Conservation (phyloP, 2,113 vertebrate species). For the Kobus ellipsiprymnus region DNA sequence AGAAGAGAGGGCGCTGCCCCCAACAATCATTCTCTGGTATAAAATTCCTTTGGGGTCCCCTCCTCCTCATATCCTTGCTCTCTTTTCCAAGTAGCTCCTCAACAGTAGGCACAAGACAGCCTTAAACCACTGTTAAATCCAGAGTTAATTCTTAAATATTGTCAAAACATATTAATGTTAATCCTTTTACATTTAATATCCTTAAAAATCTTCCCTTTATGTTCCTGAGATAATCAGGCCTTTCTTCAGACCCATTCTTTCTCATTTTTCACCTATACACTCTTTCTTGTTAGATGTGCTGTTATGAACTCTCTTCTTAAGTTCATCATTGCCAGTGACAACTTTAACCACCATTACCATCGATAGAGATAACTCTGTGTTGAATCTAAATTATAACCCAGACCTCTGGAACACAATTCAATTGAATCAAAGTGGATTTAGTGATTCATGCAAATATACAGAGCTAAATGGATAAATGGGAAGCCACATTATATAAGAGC, state of each 20-base stretch:
- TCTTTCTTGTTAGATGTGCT: background rate
- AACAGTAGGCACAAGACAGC: background rate
- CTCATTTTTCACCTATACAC: background rate
- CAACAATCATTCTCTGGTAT: background rate
- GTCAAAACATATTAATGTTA: background rate
- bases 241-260: background rate
- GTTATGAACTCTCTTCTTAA: background rate
- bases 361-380: background rate
- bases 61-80: background rate
- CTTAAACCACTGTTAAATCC: background rate
- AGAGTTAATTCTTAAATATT: background rate
- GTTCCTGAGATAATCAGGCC: background rate
- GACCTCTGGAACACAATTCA: background rate
- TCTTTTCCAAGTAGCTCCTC: background rate
- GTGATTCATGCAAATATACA: background rate
- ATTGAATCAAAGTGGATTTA: background rate
- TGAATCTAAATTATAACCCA: background rate
- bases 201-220: background rate
- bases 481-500: background rate
- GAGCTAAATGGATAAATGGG: background rate
- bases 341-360: background rate
- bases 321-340: background rate
- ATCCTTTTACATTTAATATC: background rate
- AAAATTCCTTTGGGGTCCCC: background rate
- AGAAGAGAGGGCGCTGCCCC: background rate